Evolutionary conservation across 1,140 invertebrate genomes (phyloP).

Genomic region (Gryllus bimaculatus): DNA sequence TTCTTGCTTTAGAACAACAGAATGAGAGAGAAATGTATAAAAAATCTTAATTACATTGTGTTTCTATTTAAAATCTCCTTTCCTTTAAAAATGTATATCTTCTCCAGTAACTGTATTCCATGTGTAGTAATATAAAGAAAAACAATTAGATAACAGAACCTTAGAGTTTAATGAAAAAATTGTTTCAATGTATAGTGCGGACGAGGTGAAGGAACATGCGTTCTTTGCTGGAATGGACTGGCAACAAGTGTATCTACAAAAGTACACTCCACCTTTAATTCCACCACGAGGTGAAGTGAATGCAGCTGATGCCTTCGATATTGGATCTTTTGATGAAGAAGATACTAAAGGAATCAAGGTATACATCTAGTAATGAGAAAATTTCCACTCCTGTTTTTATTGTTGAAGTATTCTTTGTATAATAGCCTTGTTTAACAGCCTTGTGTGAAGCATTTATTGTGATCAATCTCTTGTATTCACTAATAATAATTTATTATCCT

Average conservation of each 20-base stretch:
- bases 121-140: not conserved
- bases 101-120: not conserved
- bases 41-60: not conserved
- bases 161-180: not conserved
- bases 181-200: slow-evolving; percentile 52
- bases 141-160: not conserved
- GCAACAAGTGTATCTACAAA: slow-evolving; percentile 96
- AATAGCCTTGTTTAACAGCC: too few species aligned
- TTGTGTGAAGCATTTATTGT: too few species aligned
- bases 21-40: too few species aligned
- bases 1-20: too few species aligned
- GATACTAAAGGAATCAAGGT: slow-evolving; percentile 99
- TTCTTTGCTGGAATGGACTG: slow-evolving; percentile 98
- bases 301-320: slow-evolving; percentile 99
- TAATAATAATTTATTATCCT: too few species aligned
- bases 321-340: slow-evolving; percentile 99
- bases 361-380: slow-evolving; percentile 19
- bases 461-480: too few species aligned
- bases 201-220: slow-evolving; percentile 94
- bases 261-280: slow-evolving; percentile 95
- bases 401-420: too few species aligned
- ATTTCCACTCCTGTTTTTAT: not conserved
- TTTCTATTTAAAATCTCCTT: not conserved
- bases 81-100: not conserved
- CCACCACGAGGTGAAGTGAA: slow-evolving; percentile 98